Base-by-base conservation (phyloP, 2,888 invertebrate genomes). In the Pristionchus maxplancki region DNA sequence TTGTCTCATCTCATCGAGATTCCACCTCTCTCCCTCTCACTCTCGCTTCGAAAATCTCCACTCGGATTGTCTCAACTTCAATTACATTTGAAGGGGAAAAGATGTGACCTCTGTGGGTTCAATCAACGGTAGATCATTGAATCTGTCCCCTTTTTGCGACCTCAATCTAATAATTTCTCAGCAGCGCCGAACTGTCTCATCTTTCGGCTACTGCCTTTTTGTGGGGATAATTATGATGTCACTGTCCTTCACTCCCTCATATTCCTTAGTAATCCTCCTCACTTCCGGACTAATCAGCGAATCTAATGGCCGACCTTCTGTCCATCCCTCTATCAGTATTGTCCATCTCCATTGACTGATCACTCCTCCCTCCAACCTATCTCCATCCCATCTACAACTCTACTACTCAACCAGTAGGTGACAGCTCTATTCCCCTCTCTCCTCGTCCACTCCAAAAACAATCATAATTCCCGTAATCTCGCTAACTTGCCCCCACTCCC, bases 351-450 rank as follows among this genome's bases (percentile, higher is more conserved):
- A 31, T 67, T 31, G 74, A 40, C 31, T 40, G 74, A 40, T 40
- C 74, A 74, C 40, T 74, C 34, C 34, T 13, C 15, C 31, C 24
- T 17, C 37, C 20, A 58, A 58, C 58, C 71, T 71, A 71, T 71
- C 40, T 48, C 78, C 11, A 28, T 40, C n/a, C 78, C 24, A 78
- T 78, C 78, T 78, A 78, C 78, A 78, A 78, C 44, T 78, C 44
- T 44, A 20, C 71, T 20, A 71, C 78, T 78, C 78, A 78, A 78
- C 78, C 48, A 48, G 48, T 78, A 78, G 44, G 78, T 78, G 78
- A 40, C 78, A 78, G 78, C n/a, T 34, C 78, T n/a, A 78, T 44
- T n/a, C 78, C 6, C 0, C 37, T 37, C 71, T 20, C 37, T 37
- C 5, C 24, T 9, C 44, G 31, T 78, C 48, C 78, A 78, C 71